These are phyloP conservation scores for Leptinotarsa juncta DNA, from an alignment of 2,888 invertebrate genomes.

Conservation along the genomic window DNA sequence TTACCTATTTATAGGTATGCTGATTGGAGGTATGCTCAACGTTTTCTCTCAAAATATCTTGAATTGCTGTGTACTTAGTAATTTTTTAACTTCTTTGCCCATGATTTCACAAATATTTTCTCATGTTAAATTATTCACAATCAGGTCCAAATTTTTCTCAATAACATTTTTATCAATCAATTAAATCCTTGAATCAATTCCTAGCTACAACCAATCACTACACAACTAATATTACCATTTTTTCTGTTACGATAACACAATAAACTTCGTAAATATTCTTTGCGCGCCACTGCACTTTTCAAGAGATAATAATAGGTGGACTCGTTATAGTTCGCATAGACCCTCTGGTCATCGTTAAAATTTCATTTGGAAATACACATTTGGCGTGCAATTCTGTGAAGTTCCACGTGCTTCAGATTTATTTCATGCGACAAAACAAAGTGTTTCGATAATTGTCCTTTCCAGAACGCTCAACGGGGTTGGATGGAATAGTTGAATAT, in stretches of 20 bases:
- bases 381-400: background rate
- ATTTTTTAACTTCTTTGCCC: slow-evolving; percentile 27
- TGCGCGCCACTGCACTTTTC: background rate
- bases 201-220: no score
- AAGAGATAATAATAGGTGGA: background rate
- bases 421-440: background rate
- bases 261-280: no score
- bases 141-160: background rate
- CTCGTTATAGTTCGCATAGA: background rate
- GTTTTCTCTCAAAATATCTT: slow-evolving; percentile 32
- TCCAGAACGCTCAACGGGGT: background rate
- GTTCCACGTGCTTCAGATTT: slow-evolving; percentile 12
- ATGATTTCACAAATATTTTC: slow-evolving; percentile 31
- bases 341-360: slow-evolving; percentile 14
- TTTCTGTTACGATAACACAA: no score
- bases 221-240: no score
- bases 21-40: no score
- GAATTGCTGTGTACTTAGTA: slow-evolving; percentile 22
- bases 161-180: background rate
- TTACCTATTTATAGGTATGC: no score
- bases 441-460: slow-evolving; percentile 7
- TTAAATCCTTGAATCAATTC: no score
- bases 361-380: background rate
- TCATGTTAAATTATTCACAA: slow-evolving; percentile 8
- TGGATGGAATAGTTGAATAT: background rate